A percentile compares a stretch with the other conserved stretches of the same genome.
Evolutionary conservation across 2,888 invertebrate species (phyloP).

Genomic region (Altica lythri): DNA sequence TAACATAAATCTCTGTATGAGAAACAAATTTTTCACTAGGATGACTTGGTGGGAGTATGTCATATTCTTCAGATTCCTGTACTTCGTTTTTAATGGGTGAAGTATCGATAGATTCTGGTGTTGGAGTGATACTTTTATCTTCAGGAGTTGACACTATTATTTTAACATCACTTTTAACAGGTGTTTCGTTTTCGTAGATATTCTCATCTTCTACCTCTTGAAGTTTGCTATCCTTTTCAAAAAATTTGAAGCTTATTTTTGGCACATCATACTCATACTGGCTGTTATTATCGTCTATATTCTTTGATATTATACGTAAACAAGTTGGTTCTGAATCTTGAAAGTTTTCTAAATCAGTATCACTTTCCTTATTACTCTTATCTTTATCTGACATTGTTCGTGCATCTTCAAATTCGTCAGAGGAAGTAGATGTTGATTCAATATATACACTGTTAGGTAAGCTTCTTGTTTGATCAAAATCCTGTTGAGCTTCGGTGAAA

Average conservation of each 20-base stretch:
- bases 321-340: conserved; percentile 37
- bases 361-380: conserved; percentile 34
- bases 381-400: conserved; percentile 40
- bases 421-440: conserved; percentile 40
- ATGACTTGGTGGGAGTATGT: conserved; percentile 31
- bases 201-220: conserved; percentile 11
- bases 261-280: conserved; percentile 55
- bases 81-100: conserved; percentile 2
- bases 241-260: conserved; percentile 56
- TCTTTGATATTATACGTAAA: conserved; percentile 31
- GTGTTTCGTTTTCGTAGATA: conserved; percentile 41
- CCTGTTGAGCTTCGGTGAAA: conserved; percentile 51
- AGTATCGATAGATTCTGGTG: too few relatives aligned
- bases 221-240: conserved; percentile 45
- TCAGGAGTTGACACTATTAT: conserved; percentile 44
- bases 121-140: conserved; percentile 6
- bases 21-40: conserved; percentile 39
- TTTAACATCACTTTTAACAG: conserved; percentile 47
- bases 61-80: conserved; percentile 4
- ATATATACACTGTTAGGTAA: conserved; percentile 46
- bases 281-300: conserved; percentile 42
- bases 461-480: conserved; percentile 45
- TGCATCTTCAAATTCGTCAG: conserved; percentile 47
- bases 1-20: conserved; percentile 40
- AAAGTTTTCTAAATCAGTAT: conserved; percentile 41